These are phyloP conservation scores for Cosmia pyralina DNA, from an alignment of 2,888 invertebrate species.

Conservation along the genomic window DNA sequence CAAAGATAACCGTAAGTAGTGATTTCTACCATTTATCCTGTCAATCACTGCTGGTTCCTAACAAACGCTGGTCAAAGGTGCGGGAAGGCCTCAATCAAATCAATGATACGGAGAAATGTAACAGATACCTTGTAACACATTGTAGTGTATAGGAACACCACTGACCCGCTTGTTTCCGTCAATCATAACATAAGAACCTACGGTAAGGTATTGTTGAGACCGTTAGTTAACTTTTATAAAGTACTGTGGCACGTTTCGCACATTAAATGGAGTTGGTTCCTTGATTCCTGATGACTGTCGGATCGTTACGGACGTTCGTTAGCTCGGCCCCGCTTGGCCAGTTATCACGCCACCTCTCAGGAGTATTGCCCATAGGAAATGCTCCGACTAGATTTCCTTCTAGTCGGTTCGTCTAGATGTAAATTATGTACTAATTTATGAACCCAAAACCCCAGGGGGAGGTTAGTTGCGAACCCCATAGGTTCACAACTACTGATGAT, in stretches of 20 bases:
- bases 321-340: slow-evolving; percentile 18
- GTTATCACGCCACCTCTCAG: slow-evolving; percentile 38
- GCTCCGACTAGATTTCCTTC: slow-evolving; percentile 31
- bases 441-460: no score
- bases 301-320: slow-evolving; percentile 49
- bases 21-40: slow-evolving; percentile 67
- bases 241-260: slow-evolving; percentile 54
- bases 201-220: slow-evolving; percentile 57
- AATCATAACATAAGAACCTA: slow-evolving; percentile 69
- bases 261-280: slow-evolving; percentile 59
- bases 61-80: slow-evolving; percentile 75
- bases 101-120: slow-evolving; percentile 69
- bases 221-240: slow-evolving; percentile 61
- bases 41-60: slow-evolving; percentile 63
- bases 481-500: no score
- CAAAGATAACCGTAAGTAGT: slow-evolving; percentile 61
- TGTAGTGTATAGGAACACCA: slow-evolving; percentile 65
- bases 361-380: slow-evolving; percentile 23
- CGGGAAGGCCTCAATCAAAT: slow-evolving; percentile 69
- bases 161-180: slow-evolving; percentile 77
- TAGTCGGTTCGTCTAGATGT: slow-evolving; percentile 1
- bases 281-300: slow-evolving; percentile 59
- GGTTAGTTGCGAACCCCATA: no score
- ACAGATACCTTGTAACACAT: slow-evolving; percentile 68
- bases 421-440: no score